Conservation (phyloP, 1,140 invertebrate species). For the Megathymus violae region DNA sequence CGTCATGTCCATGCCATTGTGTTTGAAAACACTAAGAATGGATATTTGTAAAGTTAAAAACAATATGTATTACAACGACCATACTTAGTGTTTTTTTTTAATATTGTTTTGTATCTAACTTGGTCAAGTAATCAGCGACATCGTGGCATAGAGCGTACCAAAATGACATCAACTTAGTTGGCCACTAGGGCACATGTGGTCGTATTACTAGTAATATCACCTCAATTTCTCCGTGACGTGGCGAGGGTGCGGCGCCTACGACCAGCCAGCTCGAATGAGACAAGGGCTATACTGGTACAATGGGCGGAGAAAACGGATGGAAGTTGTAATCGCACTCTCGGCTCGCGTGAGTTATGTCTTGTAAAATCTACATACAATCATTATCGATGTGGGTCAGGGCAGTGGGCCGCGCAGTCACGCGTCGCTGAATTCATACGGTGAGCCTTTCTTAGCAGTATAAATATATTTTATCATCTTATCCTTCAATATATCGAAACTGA, state of each 20-base stretch:
- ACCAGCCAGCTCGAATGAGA: conserved; percentile 28
- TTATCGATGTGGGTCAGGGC: conserved; percentile 74
- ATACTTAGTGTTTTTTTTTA: too few relatives aligned
- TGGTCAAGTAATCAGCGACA: too few relatives aligned
- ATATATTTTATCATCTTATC: conserved; percentile 1
- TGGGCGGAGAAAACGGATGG: conserved; percentile 67
- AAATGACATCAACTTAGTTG: conserved; percentile 49
- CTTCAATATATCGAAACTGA: background rate
- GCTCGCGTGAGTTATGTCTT: conserved; percentile 70
- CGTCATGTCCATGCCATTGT: too few relatives aligned
- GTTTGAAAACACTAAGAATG: too few relatives aligned
- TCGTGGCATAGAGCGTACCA: background rate
- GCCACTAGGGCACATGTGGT: conserved; percentile 63
- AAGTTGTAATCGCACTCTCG: conserved; percentile 69
- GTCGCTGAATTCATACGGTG: conserved; percentile 42
- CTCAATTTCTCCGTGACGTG: conserved; percentile 69
- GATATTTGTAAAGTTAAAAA: too few relatives aligned
- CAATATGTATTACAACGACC: too few relatives aligned
- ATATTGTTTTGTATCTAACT: too few relatives aligned
- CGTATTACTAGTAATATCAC: conserved; percentile 64
- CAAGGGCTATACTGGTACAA: conserved; percentile 45
- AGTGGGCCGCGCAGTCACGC: conserved; percentile 69
- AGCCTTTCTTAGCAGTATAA: background rate
- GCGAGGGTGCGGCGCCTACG: conserved; percentile 43
- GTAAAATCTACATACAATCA: conserved; percentile 82